A percentile compares a stretch with the other conserved stretches of the same genome.
These are phyloP conservation scores for Euplagia quadripunctaria DNA, from an alignment of 2,888 invertebrate species.

Conservation along the genomic window DNA sequence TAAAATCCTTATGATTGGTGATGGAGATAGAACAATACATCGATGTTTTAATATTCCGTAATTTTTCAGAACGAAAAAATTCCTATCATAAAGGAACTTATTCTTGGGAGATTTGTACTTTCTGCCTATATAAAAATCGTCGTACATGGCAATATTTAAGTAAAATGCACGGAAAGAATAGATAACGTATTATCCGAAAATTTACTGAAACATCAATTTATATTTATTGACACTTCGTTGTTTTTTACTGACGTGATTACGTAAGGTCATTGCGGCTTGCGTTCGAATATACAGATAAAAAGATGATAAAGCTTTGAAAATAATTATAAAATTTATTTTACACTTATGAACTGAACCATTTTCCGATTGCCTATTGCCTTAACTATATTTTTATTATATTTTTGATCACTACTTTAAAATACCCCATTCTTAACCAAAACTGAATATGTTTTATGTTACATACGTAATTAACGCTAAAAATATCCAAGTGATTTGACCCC, in stretches of 20 bases:
- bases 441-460: neutral
- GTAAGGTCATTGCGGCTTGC: too few species aligned
- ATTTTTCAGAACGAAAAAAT: too few species aligned
- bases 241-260: neutral
- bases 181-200: too few species aligned
- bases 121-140: too few species aligned
- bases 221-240: neutral
- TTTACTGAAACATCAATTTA: neutral
- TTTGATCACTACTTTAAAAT: neutral
- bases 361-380: neutral
- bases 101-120: too few species aligned
- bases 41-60: too few species aligned
- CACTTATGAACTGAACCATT: neutral
- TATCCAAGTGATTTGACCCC: conserved; percentile 19
- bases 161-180: too few species aligned
- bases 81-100: too few species aligned
- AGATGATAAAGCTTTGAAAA: neutral
- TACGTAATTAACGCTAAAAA: conserved; percentile 11
- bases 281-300: too few species aligned
- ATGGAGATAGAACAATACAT: too few species aligned
- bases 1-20: too few species aligned
- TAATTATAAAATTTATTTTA: neutral
- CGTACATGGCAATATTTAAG: too few species aligned
- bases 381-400: neutral
- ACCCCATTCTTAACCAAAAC: neutral